Percentiles rank a stretch among this genome's conserved stretches.
Evolutionary conservation across 2,113 vertebrate genomes (phyloP).

Genomic region (Burhinus bistriatus): DNA sequence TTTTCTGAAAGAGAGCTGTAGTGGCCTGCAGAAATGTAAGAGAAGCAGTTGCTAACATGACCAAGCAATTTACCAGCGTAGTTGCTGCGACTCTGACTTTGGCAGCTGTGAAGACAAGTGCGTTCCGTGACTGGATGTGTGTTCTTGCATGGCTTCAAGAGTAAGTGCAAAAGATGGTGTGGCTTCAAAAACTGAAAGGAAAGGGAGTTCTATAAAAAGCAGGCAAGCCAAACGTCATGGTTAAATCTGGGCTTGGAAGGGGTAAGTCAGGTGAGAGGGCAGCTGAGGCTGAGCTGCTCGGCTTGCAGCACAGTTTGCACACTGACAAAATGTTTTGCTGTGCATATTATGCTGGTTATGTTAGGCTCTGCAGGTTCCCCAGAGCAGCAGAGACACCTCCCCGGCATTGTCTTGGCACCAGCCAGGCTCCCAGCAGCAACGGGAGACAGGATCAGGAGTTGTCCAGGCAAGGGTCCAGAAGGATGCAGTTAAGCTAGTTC

Average conservation of each 20-base stretch:
- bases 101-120: fast-evolving
- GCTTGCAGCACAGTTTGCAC: neutral
- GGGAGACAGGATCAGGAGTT: neutral
- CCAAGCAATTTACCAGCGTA: neutral
- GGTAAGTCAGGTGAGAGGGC: neutral
- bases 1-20: neutral
- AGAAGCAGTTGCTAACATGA: neutral
- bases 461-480: neutral
- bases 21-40: neutral
- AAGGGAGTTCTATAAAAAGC: neutral
- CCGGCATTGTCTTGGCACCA: neutral
- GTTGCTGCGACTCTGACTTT: fast-evolving
- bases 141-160: neutral
- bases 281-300: neutral
- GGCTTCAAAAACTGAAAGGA: neutral
- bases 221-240: neutral
- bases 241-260: neutral
- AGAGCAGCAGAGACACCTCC: neutral
- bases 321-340: fast-evolving
- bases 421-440: neutral
- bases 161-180: neutral
- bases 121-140: fast-evolving
- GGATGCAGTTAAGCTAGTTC: neutral
- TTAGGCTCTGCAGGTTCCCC: neutral
- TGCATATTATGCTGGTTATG: neutral